These are phyloP conservation scores for Heterodera filipjevi DNA, from an alignment of 2,888 invertebrate species.

Conservation along the genomic window DNA sequence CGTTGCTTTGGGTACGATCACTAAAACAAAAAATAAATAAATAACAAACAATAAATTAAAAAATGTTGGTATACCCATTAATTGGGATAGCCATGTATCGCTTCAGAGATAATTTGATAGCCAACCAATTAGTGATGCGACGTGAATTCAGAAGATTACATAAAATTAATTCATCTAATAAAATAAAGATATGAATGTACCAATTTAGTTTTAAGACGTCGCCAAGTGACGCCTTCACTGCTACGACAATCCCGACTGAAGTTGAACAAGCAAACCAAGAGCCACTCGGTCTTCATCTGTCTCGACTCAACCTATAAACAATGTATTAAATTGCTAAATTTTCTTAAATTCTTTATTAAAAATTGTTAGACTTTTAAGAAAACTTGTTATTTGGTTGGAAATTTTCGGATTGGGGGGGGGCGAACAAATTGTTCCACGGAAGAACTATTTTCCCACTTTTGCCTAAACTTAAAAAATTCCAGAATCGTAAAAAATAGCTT, in stretches of 20 bases:
- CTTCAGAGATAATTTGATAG: conserved; percentile 30
- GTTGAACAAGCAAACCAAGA: conserved; percentile 17
- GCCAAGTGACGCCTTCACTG: conserved; percentile 23
- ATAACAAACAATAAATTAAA: not conserved
- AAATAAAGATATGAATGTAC: conserved; percentile 21
- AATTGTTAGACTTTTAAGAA: no score
- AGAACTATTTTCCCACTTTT: no score
- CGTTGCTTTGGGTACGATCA: conserved; percentile 35
- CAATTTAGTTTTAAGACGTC: conserved; percentile 16
- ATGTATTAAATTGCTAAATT: not conserved
- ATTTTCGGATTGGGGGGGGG: no score
- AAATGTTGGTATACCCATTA: conserved; percentile 19
- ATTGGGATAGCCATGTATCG: conserved; percentile 24
- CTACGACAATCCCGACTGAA: conserved; percentile 21
- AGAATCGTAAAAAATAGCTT: no score
- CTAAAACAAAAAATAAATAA: not conserved
- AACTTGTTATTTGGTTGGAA: no score
- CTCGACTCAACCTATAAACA: not conserved
- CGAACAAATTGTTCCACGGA: no score
- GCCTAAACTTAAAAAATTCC: no score
- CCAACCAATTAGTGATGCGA: conserved; percentile 35
- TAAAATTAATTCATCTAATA: conserved; percentile 13
- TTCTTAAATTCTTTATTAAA: no score
- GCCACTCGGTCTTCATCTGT: conserved; percentile 21
- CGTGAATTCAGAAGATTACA: no score